Evolutionary conservation across 2,113 vertebrate species (phyloP), one percentile per base, ranked within the genome.

Genomic region (Silurus meridionalis): DNA sequence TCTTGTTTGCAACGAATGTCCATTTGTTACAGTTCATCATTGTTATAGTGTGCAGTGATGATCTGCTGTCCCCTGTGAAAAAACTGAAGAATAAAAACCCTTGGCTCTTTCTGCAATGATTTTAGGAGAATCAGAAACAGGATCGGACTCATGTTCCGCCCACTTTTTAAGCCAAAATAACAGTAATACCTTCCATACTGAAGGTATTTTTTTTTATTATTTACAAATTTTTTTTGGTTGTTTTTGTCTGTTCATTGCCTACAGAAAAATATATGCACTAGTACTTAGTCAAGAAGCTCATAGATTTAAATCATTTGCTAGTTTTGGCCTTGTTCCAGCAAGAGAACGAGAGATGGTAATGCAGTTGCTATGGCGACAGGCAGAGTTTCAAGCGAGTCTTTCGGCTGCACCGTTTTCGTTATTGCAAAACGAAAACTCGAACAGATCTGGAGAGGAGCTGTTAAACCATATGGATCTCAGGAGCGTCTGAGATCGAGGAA

Each of bases 341-440:
- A 69, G 67, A 57, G 15, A 37, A 37, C 37, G 37, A 48, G 69
- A 28, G 78, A 53, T 61, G 52, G 60, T 77, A 82, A 25, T 69
- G 52, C 75, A 63, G 86, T 89, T 89, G 81, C 89, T 82, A 89
- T 89, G 84, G 89, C 69, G 80, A 89, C 89, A 80, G 86, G 84
- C 89, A 88, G 84, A 78, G 82, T 86, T 86, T 81, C 63, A 17
- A 87, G 83, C 23, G 79, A 72, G 60, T 82, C 52, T 63, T 72
- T 82, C 4, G 61, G 53, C 86, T 37, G 57, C 79, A 50, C 52
- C 67, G 88, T 64, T 86, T 87, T 87, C 82, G 83, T 87, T 84
- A 75, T 63, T 37, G 80, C 60, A 48, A 85, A 57, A 84, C 82
- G 23, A 78, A 37, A 69, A 48, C 83, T 89, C 46, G 28, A 57